Base-by-base conservation (phyloP, 53 echinoderm and acorn worm genomes). In the Echinarachnius parma region DNA sequence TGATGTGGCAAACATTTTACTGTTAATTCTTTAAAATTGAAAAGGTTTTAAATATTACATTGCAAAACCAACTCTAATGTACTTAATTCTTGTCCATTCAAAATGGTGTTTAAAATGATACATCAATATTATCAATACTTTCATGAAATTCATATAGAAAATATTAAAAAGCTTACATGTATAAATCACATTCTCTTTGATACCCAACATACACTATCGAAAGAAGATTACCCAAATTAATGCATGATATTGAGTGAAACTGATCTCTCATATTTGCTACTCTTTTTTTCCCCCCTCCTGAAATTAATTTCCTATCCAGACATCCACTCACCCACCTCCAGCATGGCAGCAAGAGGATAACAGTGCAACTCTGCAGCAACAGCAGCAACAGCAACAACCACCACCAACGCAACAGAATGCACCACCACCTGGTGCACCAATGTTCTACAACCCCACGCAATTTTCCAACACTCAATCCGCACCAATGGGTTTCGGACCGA, bases 381-480 rank as follows among this genome's bases (percentile, higher is more conserved):
- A 34, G 24, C 56, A 57, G 53, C 25, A 34, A 26, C 78, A 53
- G 34, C 19, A 28, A 14, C 83, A 66, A 5, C 77, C 72, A 33
- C 46, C 27, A 24, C 66, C 48, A n/a, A 28, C 16, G 5, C 78
- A 79, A 26, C 66, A 64, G 18, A 35, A 33, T 5, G 21, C 55
- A 7, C 39, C 63, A 18, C 59, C 44, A 15, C 46, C 77, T n/a
- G 62, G 77, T 7, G 64, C 59, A 11, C 91, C 96, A 0, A 79
- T 91, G 72, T 86, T 96, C 83, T 96, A 75, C 76, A 96, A 96
- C 79, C 96, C 96, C 49, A 48, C 77, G 46, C 64, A 77, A 48
- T 84, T 87, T 37, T 2, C 84, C 19, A 78, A 65, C 28, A 81
- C 81, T n/a, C 19, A 18, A 59, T 31, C 5, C 9, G 45, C 44